These are phyloP conservation scores for Drosophila melanica DNA, from an alignment of 1,140 invertebrate genomes.

Conservation along the genomic window DNA sequence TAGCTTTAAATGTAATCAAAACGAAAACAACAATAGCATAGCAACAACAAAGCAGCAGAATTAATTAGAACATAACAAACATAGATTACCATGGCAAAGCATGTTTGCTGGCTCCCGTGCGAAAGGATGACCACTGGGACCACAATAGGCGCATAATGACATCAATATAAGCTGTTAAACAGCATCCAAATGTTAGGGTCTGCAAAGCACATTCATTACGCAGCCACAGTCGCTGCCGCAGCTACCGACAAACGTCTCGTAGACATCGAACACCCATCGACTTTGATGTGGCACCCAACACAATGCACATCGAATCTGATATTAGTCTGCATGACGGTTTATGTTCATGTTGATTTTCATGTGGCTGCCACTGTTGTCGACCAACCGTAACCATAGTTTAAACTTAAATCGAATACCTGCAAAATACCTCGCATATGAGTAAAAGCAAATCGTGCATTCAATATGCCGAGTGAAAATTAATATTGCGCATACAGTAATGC, in stretches of 20 bases:
- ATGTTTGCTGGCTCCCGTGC: not conserved
- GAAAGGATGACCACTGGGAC: slow-evolving; percentile 24
- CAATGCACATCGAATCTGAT: slow-evolving; percentile 10
- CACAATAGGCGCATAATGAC: slow-evolving; percentile 56
- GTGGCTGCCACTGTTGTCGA: not conserved
- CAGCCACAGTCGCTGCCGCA: slow-evolving; percentile 52
- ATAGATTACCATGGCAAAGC: slow-evolving; percentile 5
- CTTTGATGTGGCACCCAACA: slow-evolving; percentile 21
- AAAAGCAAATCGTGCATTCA: slow-evolving; percentile 5
- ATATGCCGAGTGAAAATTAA: slow-evolving; percentile 3
- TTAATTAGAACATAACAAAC: slow-evolving; percentile 62
- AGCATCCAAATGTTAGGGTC: slow-evolving; percentile 39
- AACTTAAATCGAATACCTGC: not conserved
- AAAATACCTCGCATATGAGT: not conserved
- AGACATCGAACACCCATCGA: slow-evolving; percentile 10
- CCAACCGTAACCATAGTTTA: slow-evolving; percentile 3
- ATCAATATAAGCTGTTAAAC: slow-evolving; percentile 44
- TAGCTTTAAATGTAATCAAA: slow-evolving; percentile 61
- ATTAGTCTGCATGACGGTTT: slow-evolving; percentile 20
- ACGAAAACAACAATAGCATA: slow-evolving; percentile 19
- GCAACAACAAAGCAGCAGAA: slow-evolving; percentile 22
- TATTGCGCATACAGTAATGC: slow-evolving; percentile 7
- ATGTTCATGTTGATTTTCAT: slow-evolving; percentile 11
- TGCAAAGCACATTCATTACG: slow-evolving; percentile 65
- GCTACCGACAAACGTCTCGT: slow-evolving; percentile 21